Base-by-base conservation (phyloP, 2,888 invertebrate species). In the Branchellion lobata region DNA sequence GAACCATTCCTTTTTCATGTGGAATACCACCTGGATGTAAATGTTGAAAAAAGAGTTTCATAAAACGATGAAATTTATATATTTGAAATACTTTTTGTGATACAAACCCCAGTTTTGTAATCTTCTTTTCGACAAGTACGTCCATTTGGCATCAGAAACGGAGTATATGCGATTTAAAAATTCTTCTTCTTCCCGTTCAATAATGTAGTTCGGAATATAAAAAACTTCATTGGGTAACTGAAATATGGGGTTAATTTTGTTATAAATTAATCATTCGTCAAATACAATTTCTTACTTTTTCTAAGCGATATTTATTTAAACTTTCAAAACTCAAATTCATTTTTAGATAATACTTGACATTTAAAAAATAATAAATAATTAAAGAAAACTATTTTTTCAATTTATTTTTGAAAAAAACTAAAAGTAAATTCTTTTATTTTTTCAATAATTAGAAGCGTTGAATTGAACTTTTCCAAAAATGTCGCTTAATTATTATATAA, bases 81-180 rank as follows among this genome's bases (percentile, higher is more conserved):
- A 33, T 69, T 31, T 69, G 14, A 69, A 69, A 27, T 24, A n/a
- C 11, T 53, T 21, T 29, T 11, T 47, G 8, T 29, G 72, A 53
- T 51, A 53, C 3, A 80, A 34, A 88, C 88, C 98, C 92, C 97
- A 99, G 87, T 98, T 97, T 86, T 98, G 96, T n/a, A 99, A 90
- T 82, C 96, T 91, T 82, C 98, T 90, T 86, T 95, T 93, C 29
- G 92, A 91, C 61, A 99, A 89, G 85, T 93, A 93, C 0, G 95
- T 95, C 99, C 99, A 99, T 88, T 96, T 96, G 11, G 97, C 96
- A 91, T 93, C 86, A 0, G 98, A 97, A 14, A 92, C 92, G 57
- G 89, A 88, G 85, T 94, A 92, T 33, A 97, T 91, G 83, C 92
- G 90, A 51, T 91, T 90, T 72, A 95, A 85, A 81, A 98, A 91